Conservation (phyloP, 2,888 invertebrate genomes). For the Pecten maximus region DNA sequence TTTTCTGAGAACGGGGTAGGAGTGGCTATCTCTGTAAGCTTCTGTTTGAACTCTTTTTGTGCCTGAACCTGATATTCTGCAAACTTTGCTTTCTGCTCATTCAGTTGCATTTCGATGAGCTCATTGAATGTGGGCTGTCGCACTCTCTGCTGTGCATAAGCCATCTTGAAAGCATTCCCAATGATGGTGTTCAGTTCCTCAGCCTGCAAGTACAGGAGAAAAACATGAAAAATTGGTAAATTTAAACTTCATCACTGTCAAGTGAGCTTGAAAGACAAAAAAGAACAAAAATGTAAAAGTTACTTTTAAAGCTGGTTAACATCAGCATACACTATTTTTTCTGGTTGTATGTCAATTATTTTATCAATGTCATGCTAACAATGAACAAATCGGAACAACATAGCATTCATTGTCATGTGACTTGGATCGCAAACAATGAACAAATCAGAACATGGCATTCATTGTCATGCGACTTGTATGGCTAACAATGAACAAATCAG, state of each 20-base stretch:
- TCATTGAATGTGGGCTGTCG: conserved; percentile 81
- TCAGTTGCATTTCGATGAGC: conserved; percentile 79
- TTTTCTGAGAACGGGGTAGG: conserved; percentile 75
- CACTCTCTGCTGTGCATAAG: conserved; percentile 88
- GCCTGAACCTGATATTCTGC: conserved; percentile 75
- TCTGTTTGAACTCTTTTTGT: conserved; percentile 72
- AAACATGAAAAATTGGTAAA: conserved; percentile 16
- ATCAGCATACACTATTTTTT: too few species aligned
- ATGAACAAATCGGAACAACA: too few species aligned
- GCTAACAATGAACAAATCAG: too few species aligned
- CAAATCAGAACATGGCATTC: too few species aligned
- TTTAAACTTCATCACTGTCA: background rate
- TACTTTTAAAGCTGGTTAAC: too few species aligned
- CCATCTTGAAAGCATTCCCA: conserved; percentile 96
- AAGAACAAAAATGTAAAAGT: too few species aligned
- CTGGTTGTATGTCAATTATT: too few species aligned
- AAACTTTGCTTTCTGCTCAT: conserved; percentile 77
- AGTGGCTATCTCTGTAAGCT: conserved; percentile 77
- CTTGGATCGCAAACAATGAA: too few species aligned
- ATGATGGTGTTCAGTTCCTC: conserved; percentile 93
- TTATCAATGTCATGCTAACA: too few species aligned
- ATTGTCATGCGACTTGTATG: too few species aligned
- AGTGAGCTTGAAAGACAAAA: background rate
- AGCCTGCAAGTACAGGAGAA: conserved; percentile 86
- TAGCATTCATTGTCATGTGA: too few species aligned